A percentile compares a stretch with the other conserved stretches of the same genome.
Conservation (phyloP, 2,113 vertebrate species). For the Rhynchomys soricoides region DNA sequence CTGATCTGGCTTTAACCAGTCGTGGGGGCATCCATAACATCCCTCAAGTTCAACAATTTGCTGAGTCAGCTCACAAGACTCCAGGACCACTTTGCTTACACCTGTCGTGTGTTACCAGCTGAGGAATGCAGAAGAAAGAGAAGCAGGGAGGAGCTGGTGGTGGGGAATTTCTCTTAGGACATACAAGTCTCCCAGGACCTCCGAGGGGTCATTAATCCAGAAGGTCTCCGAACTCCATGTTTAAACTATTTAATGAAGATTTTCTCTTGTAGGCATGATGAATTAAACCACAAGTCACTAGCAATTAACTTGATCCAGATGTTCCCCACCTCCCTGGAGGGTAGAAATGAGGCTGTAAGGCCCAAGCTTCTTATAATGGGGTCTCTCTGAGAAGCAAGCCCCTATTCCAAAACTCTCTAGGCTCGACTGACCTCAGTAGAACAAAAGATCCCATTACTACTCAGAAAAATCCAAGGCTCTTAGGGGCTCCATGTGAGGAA, state of each 20-base stretch:
- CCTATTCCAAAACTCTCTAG: background rate
- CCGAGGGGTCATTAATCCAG: background rate
- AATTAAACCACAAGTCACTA: background rate
- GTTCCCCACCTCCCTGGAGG: background rate
- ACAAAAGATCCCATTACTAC: background rate
- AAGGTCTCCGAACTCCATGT: background rate
- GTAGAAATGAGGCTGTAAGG: background rate
- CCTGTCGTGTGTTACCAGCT: background rate
- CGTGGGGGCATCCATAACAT: accelerated
- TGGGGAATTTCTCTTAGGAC: background rate
- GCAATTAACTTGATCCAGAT: background rate
- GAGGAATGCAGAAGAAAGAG: background rate
- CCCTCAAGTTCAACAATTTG: background rate
- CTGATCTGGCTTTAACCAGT: background rate
- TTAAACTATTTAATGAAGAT: background rate
- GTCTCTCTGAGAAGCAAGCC: background rate
- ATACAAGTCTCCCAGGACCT: background rate
- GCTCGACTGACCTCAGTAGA: conserved; percentile 3
- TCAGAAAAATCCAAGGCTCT: conserved; percentile 5
- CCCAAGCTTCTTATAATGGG: background rate
- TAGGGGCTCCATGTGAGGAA: background rate
- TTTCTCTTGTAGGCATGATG: background rate
- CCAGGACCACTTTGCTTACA: background rate
- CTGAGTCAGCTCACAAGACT: background rate
- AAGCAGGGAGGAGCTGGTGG: background rate